Base-by-base conservation (phyloP, 2,113 vertebrate species). In the Toxostoma redivivum region DNA sequence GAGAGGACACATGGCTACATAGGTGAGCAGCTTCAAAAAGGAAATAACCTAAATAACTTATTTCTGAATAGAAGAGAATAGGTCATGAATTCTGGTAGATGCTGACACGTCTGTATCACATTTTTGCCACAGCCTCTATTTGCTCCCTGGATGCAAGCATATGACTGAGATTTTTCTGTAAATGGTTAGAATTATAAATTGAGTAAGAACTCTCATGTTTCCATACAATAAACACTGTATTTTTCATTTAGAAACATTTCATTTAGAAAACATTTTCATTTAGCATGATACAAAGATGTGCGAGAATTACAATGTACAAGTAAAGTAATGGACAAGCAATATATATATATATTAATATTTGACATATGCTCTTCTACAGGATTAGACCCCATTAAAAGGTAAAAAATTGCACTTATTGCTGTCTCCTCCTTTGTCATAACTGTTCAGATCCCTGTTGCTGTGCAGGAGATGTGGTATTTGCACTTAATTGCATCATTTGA, bases 401-500 rank as follows among this genome's bases (percentile, higher is more conserved):
- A 23, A 88, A 93, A 88, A 76, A 79, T 35, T 33, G 60, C 44
- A 83, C 40, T 77, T 88, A 83, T 2, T 81, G 28, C n/a, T 90
- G 50, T 86, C 85, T 81, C 58, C 47, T 83, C 27, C 65, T 61
- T 89, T 65, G 67, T 90, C 81, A 57, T 93, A 88, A 94, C 40
- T 27, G 15, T 33, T 90, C 66, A 65, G 81, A 60, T 64, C 62
- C 58, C 60, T 65, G 87, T 86, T 92, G 69, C 87, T 93, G 76
- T 61, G 81, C 82, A 94, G 93, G 90, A 92, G 86, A 95, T 51
- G 72, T 92, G 85, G 90, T 93, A 86, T 92, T 92, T 95, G 82
- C 64, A 60, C 60, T 92, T 97, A 96, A 97, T 90, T 96, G 88
- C 86, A 95, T 33, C 76, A 96, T 86, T 94, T 94, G 85, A 90